phyloP scores from a whole-genome alignment of 2,797 vertebrate species.

The Sparidentex hasta region DNA sequence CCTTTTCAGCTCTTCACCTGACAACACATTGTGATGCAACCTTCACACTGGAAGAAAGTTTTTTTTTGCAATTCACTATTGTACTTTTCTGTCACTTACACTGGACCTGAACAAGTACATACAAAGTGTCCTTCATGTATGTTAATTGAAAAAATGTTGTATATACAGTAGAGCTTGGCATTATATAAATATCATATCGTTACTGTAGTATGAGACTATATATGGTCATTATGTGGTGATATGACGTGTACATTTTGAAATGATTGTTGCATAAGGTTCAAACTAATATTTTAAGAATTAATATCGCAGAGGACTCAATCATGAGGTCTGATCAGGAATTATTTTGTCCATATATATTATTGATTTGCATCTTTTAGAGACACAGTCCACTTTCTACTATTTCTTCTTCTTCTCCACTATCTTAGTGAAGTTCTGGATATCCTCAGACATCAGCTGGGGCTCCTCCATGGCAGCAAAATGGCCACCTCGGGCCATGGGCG shows the following conservation, averaged over 20 bases:
- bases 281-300: not conserved
- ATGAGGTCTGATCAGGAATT: not conserved
- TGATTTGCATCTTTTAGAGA: not conserved
- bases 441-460: slow-evolving; percentile 88
- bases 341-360: not conserved
- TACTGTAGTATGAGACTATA: too few relatives aligned
- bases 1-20: not conserved
- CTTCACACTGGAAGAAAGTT: not conserved
- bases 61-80: not conserved
- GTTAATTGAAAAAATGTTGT: too few relatives aligned
- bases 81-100: not conserved
- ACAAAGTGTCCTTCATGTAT: too few relatives aligned
- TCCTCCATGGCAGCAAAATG: slow-evolving; percentile 95
- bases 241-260: not conserved
- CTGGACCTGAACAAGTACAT: too few relatives aligned
- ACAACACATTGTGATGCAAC: not conserved
- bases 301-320: slow-evolving; percentile 1
- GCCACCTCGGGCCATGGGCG: slow-evolving; percentile 87
- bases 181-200: too few relatives aligned
- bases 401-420: slow-evolving; percentile 81
- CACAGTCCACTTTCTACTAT: slow-evolving; percentile 4
- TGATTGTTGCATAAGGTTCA: not conserved
- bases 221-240: too few relatives aligned
- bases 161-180: too few relatives aligned
- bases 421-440: slow-evolving; percentile 87